phyloP scores from a whole-genome alignment of 1,140 invertebrate species.

The Brachystomella parvula region DNA sequence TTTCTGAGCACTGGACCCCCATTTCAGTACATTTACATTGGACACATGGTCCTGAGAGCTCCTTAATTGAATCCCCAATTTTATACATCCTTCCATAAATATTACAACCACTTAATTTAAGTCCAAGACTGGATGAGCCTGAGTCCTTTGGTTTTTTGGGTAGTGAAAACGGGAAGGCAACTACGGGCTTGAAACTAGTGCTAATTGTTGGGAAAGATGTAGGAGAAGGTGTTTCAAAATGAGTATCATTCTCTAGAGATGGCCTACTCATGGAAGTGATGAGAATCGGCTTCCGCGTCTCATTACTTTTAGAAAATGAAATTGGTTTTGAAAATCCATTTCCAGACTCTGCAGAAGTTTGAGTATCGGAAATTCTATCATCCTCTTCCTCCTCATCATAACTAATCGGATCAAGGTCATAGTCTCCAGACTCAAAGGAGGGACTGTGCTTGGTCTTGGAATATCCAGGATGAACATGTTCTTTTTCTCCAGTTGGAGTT shows the following conservation, averaged over 20 bases:
- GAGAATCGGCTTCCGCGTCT: background rate
- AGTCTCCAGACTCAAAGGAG: constrained; percentile 8
- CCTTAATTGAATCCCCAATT: constrained; percentile 70
- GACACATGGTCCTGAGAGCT: constrained; percentile 70
- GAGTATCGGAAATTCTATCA: background rate
- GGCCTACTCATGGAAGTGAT: background rate
- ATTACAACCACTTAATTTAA: constrained; percentile 80
- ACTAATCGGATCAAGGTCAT: constrained; percentile 1
- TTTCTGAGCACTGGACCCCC: constrained; percentile 71
- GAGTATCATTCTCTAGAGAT: background rate
- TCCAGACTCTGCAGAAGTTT: background rate
- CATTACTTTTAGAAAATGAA: constrained; percentile 8
- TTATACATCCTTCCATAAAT: constrained; percentile 85
- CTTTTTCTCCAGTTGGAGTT: background rate
- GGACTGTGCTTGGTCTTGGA: constrained; percentile 3
- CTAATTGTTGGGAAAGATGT: background rate
- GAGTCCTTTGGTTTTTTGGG: constrained; percentile 20
- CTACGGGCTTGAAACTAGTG: constrained; percentile 15
- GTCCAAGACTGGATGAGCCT: constrained; percentile 28
- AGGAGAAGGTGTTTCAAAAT: background rate
- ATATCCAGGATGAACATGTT: background rate
- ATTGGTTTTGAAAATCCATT: background rate
- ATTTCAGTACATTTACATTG: constrained; percentile 78
- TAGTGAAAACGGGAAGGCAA: constrained; percentile 27
- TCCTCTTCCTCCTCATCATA: constrained; percentile 13